Base-by-base conservation (phyloP, 2,888 invertebrate species). In the Microplitis manilae region DNA sequence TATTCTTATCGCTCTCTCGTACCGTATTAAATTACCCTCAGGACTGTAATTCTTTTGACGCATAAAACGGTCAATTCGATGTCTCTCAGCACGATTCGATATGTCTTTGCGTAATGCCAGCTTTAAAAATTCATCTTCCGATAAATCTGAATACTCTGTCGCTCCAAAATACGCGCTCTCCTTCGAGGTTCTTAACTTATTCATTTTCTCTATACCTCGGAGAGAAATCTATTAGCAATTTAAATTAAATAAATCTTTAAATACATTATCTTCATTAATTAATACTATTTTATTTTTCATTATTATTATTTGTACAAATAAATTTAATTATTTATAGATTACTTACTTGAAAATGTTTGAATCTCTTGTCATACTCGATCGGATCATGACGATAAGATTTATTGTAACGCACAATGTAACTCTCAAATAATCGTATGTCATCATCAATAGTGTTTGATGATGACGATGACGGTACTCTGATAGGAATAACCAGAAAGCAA, bases 81-180 rank as follows among this genome's bases (percentile, higher is more conserved):
- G 87, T 64, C 82, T 83, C 41, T 83, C 81, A 41, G 85, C 86
- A 71, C 84, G 79, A 6, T 68, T 64, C 60, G 87, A 79, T 15
- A 90, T 83, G 77, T 88, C 84, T 68, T 88, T 84, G 79, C 87
- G 81, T 75, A 92, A 84, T 60, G 90, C 83, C 62, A 84, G 80
- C 15, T 86, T 84, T 81, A 90, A 80, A 85, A 94, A 94, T 88
- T 94, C 94, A 60, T 91, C 90, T 39, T 91, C 91, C 68, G 92
- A 91, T 85, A 94, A 86, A 85, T 94, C 93, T 15, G 94, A 92
- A 85, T 91, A 94, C 83, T 92, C 90, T 4, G 93, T 94, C 30
- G 92, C 82, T 9, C 94, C 94, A 89, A 92, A 94, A 2, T 88
- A 81, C 0, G 93, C 93, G 82, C 91, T 90, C 61, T 90, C 87